These are phyloP conservation scores for Dorcus hopei DNA, from an alignment of 2,888 invertebrate species.

Conservation along the genomic window DNA sequence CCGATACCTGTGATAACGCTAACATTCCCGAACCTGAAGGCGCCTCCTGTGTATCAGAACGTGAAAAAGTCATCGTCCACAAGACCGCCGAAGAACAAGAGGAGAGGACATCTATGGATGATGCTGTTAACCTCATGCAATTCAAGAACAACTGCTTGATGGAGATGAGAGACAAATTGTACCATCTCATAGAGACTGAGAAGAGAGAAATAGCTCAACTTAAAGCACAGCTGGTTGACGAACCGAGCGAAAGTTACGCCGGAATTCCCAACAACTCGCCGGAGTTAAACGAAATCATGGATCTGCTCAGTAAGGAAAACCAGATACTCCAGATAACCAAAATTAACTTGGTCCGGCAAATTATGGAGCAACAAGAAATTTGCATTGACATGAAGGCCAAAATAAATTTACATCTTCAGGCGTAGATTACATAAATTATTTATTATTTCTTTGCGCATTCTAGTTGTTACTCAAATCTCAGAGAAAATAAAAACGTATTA, in stretches of 20 bases:
- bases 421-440: neutral
- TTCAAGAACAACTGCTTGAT: conserved; percentile 65
- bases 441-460: neutral
- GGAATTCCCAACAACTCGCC: conserved; percentile 24
- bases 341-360: conserved; percentile 47
- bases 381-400: conserved; percentile 46
- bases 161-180: conserved; percentile 65
- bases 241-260: conserved; percentile 15
- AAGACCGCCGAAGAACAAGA: neutral
- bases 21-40: neutral
- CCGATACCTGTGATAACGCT: conserved; percentile 18
- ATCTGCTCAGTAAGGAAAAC: conserved; percentile 46
- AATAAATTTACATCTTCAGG: conserved; percentile 10
- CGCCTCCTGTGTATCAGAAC: too few species aligned
- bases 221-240: conserved; percentile 26
- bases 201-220: conserved; percentile 61
- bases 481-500: too few species aligned
- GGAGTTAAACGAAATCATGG: conserved; percentile 43
- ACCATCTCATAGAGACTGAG: conserved; percentile 69
- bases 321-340: conserved; percentile 49
- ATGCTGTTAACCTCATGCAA: conserved; percentile 55
- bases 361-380: conserved; percentile 47
- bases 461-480: too few species aligned
- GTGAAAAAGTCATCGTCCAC: neutral
- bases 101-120: conserved; percentile 19